Base-by-base conservation (phyloP, 2,888 invertebrate genomes). In the Sthenelais limicola region DNA sequence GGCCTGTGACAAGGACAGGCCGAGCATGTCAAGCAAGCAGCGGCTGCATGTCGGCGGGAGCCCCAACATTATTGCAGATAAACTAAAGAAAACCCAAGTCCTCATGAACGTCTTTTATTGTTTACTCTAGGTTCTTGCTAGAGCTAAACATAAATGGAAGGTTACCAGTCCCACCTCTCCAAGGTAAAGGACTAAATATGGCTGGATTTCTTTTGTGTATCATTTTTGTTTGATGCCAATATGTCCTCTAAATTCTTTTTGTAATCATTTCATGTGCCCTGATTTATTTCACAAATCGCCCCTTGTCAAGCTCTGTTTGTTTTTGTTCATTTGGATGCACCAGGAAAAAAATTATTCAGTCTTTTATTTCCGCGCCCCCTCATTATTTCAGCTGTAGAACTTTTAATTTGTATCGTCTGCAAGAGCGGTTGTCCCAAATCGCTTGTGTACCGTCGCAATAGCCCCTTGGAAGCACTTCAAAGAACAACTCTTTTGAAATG, bases 61-160 rank as follows among this genome's bases (percentile, higher is more conserved):
- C n/a, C n/a, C n/a, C n/a, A n/a, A n/a, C n/a, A 43, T 43, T 18
- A 43, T 18, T 12, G 43, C 12, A 43, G 18, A 18, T 18, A 43
- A 43, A 43, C 43, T 43, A 9, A 12, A 18, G 12, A 18, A 12
- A 9, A 43, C 12, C 9, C 43, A 43, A 43, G 43, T 12, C 12
- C 43, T 62, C 38, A 62, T 38, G 4, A 28, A 21, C 26, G 38
- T 67, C 18, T 67, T 48, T 67, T 47, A 21, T 67, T 47, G 67
- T 67, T 67, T 67, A 48, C 49, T 47, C 48, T 48, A 67, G 67
- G 67, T 67, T 67, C 67, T 67, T 48, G 67, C 67, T 67, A 67
- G 67, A 67, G 48, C 67, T 67, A 67, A 67, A 48, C 30, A 28
- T 48, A 48, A 48, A 28, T 12, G 67, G 67, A 67, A 67, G 49